Percentiles rank a stretch among this genome's conserved stretches.
Evolutionary conservation across 2,113 vertebrate species (phyloP).

Genomic region (Verasper variegatus): DNA sequence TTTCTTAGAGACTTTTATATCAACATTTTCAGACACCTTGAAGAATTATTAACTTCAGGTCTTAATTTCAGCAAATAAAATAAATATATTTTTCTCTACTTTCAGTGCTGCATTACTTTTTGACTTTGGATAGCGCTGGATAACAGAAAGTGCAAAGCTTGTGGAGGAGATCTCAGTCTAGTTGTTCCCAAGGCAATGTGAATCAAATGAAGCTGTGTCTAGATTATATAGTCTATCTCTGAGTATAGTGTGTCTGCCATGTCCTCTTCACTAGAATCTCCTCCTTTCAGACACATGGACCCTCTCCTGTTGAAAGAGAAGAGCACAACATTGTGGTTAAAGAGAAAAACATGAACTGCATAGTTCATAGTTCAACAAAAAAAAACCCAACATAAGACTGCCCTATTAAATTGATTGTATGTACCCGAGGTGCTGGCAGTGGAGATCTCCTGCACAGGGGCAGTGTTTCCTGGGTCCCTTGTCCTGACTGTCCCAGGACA

Average conservation of each 20-base stretch:
- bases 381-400: background rate
- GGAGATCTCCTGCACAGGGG: conserved; percentile 88
- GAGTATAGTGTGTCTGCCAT: conserved; percentile 77
- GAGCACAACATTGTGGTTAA: background rate
- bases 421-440: conserved; percentile 91
- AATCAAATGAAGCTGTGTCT: conserved; percentile 7
- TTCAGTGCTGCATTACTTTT: conserved; percentile 21
- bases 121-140: conserved; percentile 29
- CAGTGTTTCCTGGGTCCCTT: conserved; percentile 87
- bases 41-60: background rate
- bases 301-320: conserved; percentile 70
- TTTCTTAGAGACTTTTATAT: background rate
- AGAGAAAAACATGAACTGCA: background rate
- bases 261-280: conserved; percentile 80
- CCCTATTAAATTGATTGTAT: background rate
- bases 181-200: conserved; percentile 8
- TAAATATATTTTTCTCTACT: conserved; percentile 24
- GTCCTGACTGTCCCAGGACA: conserved; percentile 87
- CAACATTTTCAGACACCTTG: conserved; percentile 1
- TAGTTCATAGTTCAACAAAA: background rate
- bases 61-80: background rate
- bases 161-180: background rate
- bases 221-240: conserved; percentile 82
- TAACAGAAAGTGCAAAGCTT: conserved; percentile 35
- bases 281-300: conserved; percentile 78